These are phyloP conservation scores for Pomacea maculata DNA, from an alignment of 1,140 invertebrate genomes.

Conservation along the genomic window DNA sequence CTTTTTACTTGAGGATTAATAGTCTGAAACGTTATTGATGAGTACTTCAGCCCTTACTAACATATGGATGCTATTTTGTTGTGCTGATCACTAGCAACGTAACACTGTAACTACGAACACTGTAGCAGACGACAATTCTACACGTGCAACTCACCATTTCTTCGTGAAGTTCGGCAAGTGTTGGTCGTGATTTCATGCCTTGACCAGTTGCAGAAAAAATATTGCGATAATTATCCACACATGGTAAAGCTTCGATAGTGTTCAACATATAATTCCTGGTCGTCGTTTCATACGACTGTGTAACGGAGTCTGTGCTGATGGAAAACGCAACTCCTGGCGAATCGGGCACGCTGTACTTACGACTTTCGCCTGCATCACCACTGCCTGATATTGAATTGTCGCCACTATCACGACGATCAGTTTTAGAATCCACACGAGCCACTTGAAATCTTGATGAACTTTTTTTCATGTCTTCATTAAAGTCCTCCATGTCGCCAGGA, in stretches of 20 bases:
- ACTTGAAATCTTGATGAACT: slow-evolving; percentile 46
- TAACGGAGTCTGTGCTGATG: slow-evolving; percentile 27
- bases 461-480: slow-evolving; percentile 29
- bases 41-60: too few relatives aligned
- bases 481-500: slow-evolving; percentile 8
- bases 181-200: slow-evolving; percentile 83
- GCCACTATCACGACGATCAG: slow-evolving; percentile 29
- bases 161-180: slow-evolving; percentile 91
- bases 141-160: slow-evolving; percentile 49
- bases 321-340: slow-evolving; percentile 34
- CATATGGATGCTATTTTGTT: too few relatives aligned
- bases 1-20: too few relatives aligned
- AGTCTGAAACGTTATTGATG: too few relatives aligned
- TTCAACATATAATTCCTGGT: slow-evolving; percentile 84
- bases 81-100: too few relatives aligned
- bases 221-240: slow-evolving; percentile 93
- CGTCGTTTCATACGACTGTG: slow-evolving; percentile 73
- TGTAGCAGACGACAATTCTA: slow-evolving; percentile 20
- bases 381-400: slow-evolving; percentile 21
- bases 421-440: slow-evolving; percentile 43
- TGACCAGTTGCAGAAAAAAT: slow-evolving; percentile 85
- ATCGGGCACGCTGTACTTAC: slow-evolving; percentile 19
- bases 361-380: slow-evolving; percentile 6
- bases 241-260: slow-evolving; percentile 88
- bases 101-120: too few relatives aligned